A percentile compares a stretch with the other conserved stretches of the same genome.
phyloP scores from a whole-genome alignment of 2,797 vertebrate species.

The Zalophus californianus region DNA sequence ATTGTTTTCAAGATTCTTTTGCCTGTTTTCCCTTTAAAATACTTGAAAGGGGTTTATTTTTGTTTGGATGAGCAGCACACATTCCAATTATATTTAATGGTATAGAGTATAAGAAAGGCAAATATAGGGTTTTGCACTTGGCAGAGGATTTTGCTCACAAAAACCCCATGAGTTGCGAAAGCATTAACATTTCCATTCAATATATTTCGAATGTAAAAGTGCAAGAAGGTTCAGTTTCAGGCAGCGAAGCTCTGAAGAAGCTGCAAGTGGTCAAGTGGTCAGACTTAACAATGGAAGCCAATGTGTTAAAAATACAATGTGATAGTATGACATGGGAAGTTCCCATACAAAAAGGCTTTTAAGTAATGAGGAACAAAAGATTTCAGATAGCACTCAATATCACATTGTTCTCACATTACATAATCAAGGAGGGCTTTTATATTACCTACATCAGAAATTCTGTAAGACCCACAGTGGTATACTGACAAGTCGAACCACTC shows the following conservation, averaged over 20 bases:
- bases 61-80: neutral
- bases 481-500: neutral
- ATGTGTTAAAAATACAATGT: neutral
- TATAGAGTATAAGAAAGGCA: neutral
- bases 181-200: slow-evolving; percentile 4
- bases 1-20: neutral
- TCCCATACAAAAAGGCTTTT: neutral
- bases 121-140: neutral
- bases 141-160: neutral
- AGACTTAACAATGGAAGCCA: neutral
- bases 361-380: neutral
- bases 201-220: neutral
- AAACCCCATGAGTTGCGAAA: neutral
- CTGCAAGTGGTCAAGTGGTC: neutral
- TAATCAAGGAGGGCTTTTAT: neutral
- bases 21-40: slow-evolving; percentile 1
- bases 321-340: neutral
- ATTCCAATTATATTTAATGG: slow-evolving; percentile 35
- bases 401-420: neutral
- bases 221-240: neutral
- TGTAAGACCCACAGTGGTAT: neutral
- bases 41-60: slow-evolving; percentile 32
- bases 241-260: neutral
- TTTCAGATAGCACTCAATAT: neutral
- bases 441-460: neutral